Percentiles rank a stretch among this genome's conserved stretches.
phyloP scores from a whole-genome alignment of 2,888 invertebrate species.

The Dicroscelio sp. region DNA sequence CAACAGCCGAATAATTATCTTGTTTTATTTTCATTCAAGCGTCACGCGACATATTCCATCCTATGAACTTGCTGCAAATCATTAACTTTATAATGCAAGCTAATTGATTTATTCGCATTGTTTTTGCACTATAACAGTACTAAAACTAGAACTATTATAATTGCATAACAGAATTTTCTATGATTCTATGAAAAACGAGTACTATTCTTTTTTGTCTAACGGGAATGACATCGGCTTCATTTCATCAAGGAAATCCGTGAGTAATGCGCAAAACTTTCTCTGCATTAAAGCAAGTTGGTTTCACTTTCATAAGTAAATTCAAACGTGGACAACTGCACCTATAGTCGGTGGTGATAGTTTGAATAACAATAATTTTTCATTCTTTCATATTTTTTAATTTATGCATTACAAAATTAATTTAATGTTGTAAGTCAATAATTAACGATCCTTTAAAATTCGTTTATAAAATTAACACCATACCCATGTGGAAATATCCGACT shows the following conservation, averaged over 20 bases:
- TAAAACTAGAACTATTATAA: conserved; percentile 67
- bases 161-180: conserved; percentile 72
- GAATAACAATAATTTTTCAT: too few species aligned
- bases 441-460: too few species aligned
- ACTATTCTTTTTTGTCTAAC: conserved; percentile 76
- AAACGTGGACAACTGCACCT: conserved; percentile 24
- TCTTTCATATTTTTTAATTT: too few species aligned
- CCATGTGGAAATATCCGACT: too few species aligned
- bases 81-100: conserved; percentile 51
- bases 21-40: conserved; percentile 37
- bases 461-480: too few species aligned
- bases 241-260: conserved; percentile 79
- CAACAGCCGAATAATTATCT: not conserved
- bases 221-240: conserved; percentile 64
- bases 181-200: conserved; percentile 76
- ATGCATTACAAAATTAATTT: too few species aligned
- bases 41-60: conserved; percentile 32
- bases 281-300: conserved; percentile 65
- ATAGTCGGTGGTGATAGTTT: too few species aligned
- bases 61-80: conserved; percentile 12
- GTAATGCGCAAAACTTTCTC: conserved; percentile 78
- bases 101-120: conserved; percentile 71
- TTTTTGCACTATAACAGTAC: conserved; percentile 66
- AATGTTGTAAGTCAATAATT: too few species aligned
- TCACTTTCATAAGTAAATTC: conserved; percentile 78